These are phyloP conservation scores for Varanus salvator DNA, from an alignment of 2,113 vertebrate genomes.

Conservation along the genomic window DNA sequence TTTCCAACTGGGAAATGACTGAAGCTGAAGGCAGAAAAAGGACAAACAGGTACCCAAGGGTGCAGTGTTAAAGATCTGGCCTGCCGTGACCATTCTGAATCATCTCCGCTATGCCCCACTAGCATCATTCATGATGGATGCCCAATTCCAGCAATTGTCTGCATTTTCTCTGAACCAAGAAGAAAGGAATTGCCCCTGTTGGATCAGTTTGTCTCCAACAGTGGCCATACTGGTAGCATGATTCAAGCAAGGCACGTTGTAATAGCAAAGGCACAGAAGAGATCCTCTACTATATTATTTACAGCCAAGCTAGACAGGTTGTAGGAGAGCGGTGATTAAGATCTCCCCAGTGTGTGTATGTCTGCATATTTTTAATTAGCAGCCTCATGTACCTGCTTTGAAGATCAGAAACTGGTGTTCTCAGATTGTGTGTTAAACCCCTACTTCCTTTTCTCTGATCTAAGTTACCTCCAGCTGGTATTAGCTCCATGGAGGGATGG, in stretches of 20 bases:
- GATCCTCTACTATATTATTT: neutral
- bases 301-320: neutral
- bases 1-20: slow-evolving; percentile 84
- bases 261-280: neutral
- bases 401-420: neutral
- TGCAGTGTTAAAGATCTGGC: neutral
- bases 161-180: neutral
- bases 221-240: neutral
- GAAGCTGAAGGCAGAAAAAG: slow-evolving; percentile 65
- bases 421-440: too few relatives aligned
- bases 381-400: neutral
- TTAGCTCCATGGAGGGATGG: neutral
- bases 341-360: neutral
- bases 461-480: neutral
- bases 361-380: neutral
- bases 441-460: neutral
- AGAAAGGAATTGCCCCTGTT: neutral
- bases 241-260: neutral
- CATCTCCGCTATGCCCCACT: neutral
- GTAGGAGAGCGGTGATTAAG: neutral
- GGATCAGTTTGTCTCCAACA: neutral
- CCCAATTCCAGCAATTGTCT: neutral
- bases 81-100: neutral
- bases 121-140: neutral
- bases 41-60: neutral